Conservation (phyloP, 1,140 invertebrate species). For the Lasioglossum albipes region DNA sequence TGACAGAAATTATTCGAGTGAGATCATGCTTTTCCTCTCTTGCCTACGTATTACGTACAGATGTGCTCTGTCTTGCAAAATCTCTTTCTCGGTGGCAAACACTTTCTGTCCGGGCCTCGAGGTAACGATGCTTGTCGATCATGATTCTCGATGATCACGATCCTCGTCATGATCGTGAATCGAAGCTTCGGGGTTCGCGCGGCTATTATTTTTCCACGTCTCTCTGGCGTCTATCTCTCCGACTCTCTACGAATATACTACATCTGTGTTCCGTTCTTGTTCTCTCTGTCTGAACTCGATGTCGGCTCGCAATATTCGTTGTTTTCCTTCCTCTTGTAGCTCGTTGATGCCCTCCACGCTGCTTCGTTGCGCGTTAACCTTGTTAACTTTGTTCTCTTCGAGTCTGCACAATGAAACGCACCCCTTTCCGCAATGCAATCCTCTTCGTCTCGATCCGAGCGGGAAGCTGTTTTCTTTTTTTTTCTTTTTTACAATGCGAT, state of each 20-base stretch:
- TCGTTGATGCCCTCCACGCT: slow-evolving; percentile 19
- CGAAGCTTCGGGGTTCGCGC: slow-evolving; percentile 43
- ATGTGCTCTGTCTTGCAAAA: slow-evolving; percentile 26
- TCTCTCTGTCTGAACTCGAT: not conserved
- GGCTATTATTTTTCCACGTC: slow-evolving; percentile 5
- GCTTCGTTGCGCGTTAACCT: slow-evolving; percentile 40
- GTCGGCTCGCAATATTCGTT: slow-evolving; percentile 6
- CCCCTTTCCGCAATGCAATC: slow-evolving; percentile 18
- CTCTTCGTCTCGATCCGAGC: slow-evolving; percentile 14
- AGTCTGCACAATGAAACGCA: slow-evolving; percentile 46
- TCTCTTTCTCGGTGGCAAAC: slow-evolving; percentile 20
- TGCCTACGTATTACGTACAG: slow-evolving; percentile 33
- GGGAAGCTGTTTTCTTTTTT: not conserved
- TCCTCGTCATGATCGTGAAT: not conserved
- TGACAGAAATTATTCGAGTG: slow-evolving; percentile 58
- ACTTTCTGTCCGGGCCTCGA: slow-evolving; percentile 31
- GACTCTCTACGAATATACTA: not conserved
- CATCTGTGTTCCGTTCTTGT: not conserved
- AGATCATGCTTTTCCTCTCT: slow-evolving; percentile 53
- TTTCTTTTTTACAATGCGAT: not conserved
- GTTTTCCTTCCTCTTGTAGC: not conserved
- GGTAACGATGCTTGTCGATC: slow-evolving; percentile 22
- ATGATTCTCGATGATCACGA: not conserved
- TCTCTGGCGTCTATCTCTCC: not conserved
- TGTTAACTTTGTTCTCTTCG: slow-evolving; percentile 15